Conservation (phyloP, 2,113 vertebrate species). For the Corythaeola cristata region DNA sequence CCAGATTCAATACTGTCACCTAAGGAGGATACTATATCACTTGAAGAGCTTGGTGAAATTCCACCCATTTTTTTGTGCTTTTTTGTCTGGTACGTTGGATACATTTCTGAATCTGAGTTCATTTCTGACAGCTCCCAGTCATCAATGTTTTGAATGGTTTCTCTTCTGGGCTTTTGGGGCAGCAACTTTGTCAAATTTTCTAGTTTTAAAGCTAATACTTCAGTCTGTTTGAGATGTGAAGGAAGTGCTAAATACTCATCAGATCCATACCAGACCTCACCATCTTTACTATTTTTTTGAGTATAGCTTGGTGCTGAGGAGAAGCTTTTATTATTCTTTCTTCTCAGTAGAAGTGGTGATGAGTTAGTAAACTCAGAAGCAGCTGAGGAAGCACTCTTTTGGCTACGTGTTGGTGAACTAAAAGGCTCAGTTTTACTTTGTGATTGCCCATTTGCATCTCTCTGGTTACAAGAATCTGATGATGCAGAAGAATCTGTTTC, state of each 20-base stretch:
- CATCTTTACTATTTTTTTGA: constrained; percentile 46
- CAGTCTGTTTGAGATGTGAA: constrained; percentile 90
- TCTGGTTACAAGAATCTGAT: constrained; percentile 47
- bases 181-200: constrained; percentile 89
- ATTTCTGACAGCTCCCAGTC: constrained; percentile 96
- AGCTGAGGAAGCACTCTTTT: constrained; percentile 53
- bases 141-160: constrained; percentile 88
- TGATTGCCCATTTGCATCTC: neutral
- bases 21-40: constrained; percentile 87
- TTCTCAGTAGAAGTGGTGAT: constrained; percentile 34
- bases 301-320: constrained; percentile 31
- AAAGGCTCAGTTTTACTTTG: constrained; percentile 39
- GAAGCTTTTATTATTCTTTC: constrained; percentile 50
- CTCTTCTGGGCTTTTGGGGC: constrained; percentile 81
- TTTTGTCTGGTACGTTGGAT: constrained; percentile 72
- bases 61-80: constrained; percentile 75
- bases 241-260: constrained; percentile 97
- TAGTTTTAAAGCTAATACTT: constrained; percentile 89
- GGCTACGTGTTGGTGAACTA: constrained; percentile 38
- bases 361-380: constrained; percentile 62
- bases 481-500: constrained; percentile 67
- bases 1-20: constrained; percentile 92
- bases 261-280: constrained; percentile 89
- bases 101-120: constrained; percentile 87
- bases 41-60: constrained; percentile 88